phyloP scores from a whole-genome alignment of 2,797 vertebrate genomes.

The Mallotus villosus region DNA sequence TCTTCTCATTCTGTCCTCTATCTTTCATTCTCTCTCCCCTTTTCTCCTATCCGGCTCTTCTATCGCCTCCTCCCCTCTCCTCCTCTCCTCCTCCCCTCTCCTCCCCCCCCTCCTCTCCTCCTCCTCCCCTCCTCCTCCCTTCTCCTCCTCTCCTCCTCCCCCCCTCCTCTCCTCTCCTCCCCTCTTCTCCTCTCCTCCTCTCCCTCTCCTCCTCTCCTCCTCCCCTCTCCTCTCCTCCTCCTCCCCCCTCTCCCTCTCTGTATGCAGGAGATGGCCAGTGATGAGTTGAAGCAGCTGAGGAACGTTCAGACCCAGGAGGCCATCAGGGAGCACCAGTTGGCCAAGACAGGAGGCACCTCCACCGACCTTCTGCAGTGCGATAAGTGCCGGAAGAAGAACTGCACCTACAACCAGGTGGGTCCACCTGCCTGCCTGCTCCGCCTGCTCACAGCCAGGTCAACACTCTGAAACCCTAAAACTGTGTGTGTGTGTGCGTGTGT shows the following conservation, averaged over 20 bases:
- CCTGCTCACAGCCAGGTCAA: not conserved
- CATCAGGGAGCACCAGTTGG: slow-evolving; percentile 98
- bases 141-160: not conserved
- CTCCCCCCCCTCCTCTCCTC: not conserved
- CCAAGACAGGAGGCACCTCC: slow-evolving; percentile 90
- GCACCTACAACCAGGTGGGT: slow-evolving; percentile 92
- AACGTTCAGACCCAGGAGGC: slow-evolving; percentile 94
- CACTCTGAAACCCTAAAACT: not conserved
- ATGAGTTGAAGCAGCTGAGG: slow-evolving; percentile 91
- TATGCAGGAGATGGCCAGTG: slow-evolving; percentile 95
- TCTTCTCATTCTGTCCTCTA: not conserved
- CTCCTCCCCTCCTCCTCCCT: not conserved
- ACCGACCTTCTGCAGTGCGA: slow-evolving; percentile 94
- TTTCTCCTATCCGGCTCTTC: not conserved
- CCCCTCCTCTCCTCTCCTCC: too few relatives aligned
- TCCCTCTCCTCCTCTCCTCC: not conserved
- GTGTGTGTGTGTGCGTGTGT: not conserved
- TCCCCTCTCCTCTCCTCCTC: not conserved
- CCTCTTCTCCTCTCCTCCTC: not conserved
- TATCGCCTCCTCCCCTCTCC: not conserved
- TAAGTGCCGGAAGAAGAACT: slow-evolving; percentile 97
- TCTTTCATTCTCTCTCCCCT: not conserved
- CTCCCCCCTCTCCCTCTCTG: not conserved
- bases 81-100: not conserved
- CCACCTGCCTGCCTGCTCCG: not conserved